Evolutionary conservation across 2,113 vertebrate genomes (phyloP).

Genomic region (Poecile atricapillus): DNA sequence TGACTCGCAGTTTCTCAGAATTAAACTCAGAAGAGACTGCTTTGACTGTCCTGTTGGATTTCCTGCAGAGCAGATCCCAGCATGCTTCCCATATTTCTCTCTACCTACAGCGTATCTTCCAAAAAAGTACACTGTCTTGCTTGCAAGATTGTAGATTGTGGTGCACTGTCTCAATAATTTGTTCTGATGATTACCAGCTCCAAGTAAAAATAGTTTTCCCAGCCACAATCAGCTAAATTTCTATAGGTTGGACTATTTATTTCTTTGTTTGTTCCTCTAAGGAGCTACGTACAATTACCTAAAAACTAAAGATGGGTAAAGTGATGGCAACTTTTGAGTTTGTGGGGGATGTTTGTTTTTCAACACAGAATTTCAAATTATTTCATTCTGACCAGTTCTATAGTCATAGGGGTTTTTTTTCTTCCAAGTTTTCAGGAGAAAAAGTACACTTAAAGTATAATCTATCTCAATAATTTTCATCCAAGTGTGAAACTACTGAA

Average conservation of each 20-base stretch:
- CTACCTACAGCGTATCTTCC: background rate
- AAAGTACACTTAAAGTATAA: background rate
- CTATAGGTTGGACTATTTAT: background rate
- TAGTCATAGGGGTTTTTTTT: background rate
- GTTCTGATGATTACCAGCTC: background rate
- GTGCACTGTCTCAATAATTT: background rate
- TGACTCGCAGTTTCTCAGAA: slow-evolving; percentile 55
- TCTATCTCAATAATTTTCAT: background rate
- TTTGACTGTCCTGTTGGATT: slow-evolving; percentile 36
- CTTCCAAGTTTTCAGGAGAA: background rate
- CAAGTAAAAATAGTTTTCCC: background rate
- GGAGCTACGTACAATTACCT: background rate
- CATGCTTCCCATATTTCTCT: background rate
- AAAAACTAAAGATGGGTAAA: background rate
- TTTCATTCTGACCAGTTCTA: background rate
- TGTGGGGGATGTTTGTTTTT: background rate
- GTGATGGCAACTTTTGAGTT: background rate
- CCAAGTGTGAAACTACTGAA: background rate
- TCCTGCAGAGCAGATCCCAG: background rate
- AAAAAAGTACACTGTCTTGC: background rate
- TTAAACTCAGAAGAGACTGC: slow-evolving; percentile 51
- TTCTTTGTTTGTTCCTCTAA: background rate
- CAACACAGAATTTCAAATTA: background rate
- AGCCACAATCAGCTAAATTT: background rate
- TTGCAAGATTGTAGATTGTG: background rate